Base-by-base conservation (phyloP, 1,140 invertebrate species). In the Tenebrio molitor region DNA sequence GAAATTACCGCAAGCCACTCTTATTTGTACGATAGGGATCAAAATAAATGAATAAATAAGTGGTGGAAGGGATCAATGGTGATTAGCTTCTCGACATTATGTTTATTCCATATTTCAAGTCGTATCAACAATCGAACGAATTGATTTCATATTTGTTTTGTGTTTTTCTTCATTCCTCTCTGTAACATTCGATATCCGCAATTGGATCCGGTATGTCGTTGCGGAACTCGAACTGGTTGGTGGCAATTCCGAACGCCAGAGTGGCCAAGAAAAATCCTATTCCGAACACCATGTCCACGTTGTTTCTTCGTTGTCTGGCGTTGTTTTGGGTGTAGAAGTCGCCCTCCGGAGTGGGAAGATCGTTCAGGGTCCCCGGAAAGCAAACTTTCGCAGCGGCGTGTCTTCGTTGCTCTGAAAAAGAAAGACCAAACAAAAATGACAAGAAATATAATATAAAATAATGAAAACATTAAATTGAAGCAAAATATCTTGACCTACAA, bases 161-260 rank as follows among this genome's bases (percentile, higher is more conserved):
- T n/a, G n/a, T n/a, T n/a, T n/a, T n/a, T n/a, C n/a, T n/a, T n/a
- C n/a, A 19, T 50, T n/a, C 14, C 12, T 39, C 5, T 39, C 8
- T 58, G 50, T 58, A 58, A 15, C 50, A 58, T 8, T 58, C 50
- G 10, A 58, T 29, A 7, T 53, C 46, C 1, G 50, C 7, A 5
- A 15, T 4, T 29, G 25, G 1, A 6, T 58, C 50, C 0, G 50
- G 50, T n/a, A 58, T 12, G 0, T 58, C 21, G 23, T 29, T n/a
- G 19, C 3, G 29, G 23, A 25, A 5, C 4, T 29, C n/a, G 23
- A 1, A 58, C 23, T 25, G 21, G 4, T 58, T 12, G 6, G 23
- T 25, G 1, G 50, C 21, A 4, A 58, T 0, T 12, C 50, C 50
- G 12, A 58, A 25, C 2, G 21, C 50, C 2, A 58, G 6, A 10